phyloP scores from a whole-genome alignment of 2,797 vertebrate genomes.

The Xiphophorus birchmanni region DNA sequence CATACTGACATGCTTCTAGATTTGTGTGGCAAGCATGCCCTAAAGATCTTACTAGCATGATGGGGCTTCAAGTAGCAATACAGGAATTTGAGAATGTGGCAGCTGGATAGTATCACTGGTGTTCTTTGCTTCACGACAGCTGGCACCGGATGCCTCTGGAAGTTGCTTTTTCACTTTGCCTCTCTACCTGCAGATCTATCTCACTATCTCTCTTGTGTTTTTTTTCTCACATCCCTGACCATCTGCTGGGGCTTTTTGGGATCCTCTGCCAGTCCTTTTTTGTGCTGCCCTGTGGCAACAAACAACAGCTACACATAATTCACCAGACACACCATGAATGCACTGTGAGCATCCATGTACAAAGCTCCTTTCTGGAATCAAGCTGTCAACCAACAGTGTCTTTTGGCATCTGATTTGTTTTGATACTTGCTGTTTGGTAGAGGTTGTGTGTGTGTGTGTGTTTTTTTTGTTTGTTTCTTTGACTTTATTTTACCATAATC shows the following conservation, averaged over 20 bases:
- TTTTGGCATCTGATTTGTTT: neutral
- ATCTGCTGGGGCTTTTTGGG: constrained; percentile 37
- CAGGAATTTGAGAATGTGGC: constrained; percentile 13
- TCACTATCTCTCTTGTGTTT: constrained; percentile 34
- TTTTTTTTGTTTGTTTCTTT: neutral
- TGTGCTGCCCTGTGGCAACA: constrained; percentile 26
- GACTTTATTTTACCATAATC: neutral
- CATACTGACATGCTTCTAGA: constrained; percentile 24
- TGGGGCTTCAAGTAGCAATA: constrained; percentile 24
- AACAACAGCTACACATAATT: constrained; percentile 10
- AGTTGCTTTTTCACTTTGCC: constrained; percentile 14
- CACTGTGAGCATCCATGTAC: neutral
- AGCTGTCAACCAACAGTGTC: neutral
- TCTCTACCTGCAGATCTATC: constrained; percentile 11
- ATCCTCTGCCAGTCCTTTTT: constrained; percentile 10
- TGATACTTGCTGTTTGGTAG: neutral
- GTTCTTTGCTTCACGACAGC: constrained; percentile 28
- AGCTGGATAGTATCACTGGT: constrained; percentile 26
- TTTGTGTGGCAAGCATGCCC: constrained; percentile 40
- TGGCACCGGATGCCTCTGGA: constrained; percentile 31
- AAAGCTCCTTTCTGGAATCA: neutral
- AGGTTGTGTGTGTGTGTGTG: neutral
- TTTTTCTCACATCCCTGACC: constrained; percentile 30
- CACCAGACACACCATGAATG: constrained; percentile 6
- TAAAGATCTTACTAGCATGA: constrained; percentile 23